These are phyloP conservation scores for Notodromas monacha DNA, from an alignment of 2,888 invertebrate species.

Conservation along the genomic window DNA sequence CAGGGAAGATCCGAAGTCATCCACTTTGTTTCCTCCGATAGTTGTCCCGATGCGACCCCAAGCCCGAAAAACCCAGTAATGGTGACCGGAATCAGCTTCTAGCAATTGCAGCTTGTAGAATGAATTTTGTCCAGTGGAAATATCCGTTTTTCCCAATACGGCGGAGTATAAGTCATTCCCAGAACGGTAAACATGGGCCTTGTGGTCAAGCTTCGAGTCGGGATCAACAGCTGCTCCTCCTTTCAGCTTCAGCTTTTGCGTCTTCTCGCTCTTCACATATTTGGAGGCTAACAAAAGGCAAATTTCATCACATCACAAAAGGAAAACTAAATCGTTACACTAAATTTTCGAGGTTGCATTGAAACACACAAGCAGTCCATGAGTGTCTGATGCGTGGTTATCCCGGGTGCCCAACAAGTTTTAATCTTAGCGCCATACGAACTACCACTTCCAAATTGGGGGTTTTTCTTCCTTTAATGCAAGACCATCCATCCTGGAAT, in stretches of 20 bases:
- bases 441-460: no score
- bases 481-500: no score
- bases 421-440: no score
- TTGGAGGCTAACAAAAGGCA: no score
- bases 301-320: no score
- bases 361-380: no score
- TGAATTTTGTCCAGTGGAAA: conserved; percentile 57
- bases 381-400: no score
- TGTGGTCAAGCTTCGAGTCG: conserved; percentile 39
- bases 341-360: no score
- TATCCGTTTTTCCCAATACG: conserved; percentile 50
- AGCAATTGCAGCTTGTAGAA: conserved; percentile 77
- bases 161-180: conserved; percentile 31
- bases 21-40: conserved; percentile 38
- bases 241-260: conserved; percentile 38
- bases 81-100: conserved; percentile 28
- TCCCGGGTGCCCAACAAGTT: no score
- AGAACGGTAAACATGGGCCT: conserved; percentile 35
- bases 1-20: conserved; percentile 17
- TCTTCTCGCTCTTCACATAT: no score
- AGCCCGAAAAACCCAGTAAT: conserved; percentile 42
- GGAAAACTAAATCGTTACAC: no score
- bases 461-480: no score
- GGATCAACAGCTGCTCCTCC: conserved; percentile 74
- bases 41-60: conserved; percentile 94